A percentile compares a stretch with the other conserved stretches of the same genome.
Evolutionary conservation across 2,797 vertebrate genomes (phyloP).

Genomic region (Parauchenoglanis ngamensis): DNA sequence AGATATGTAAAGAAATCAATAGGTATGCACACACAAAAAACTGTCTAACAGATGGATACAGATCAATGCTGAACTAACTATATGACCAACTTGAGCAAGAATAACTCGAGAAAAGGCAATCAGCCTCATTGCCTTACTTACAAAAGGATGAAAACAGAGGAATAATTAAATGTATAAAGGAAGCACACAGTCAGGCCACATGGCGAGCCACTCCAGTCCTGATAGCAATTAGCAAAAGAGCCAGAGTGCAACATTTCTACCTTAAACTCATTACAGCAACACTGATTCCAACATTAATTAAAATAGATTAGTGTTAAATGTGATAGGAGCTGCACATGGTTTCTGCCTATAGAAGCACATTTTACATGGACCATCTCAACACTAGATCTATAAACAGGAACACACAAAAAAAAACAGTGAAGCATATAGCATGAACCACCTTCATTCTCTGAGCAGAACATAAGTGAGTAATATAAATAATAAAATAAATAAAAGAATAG

Average conservation of each 20-base stretch:
- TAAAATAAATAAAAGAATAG: neutral
- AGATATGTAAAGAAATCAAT: neutral
- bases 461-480: no score
- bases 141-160: conserved; percentile 38
- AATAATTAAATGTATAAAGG: conserved; percentile 61
- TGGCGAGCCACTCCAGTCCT: conserved; percentile 45
- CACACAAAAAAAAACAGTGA: neutral
- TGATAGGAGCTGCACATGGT: conserved; percentile 36
- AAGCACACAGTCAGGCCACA: conserved; percentile 51
- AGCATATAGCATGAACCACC: neutral
- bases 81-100: neutral
- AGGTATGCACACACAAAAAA: neutral
- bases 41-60: neutral
- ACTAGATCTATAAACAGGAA: conserved; percentile 32
- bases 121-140: conserved; percentile 61
- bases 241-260: conserved; percentile 54
- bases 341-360: conserved; percentile 26
- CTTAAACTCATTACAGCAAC: conserved; percentile 60
- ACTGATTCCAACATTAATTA: conserved; percentile 68
- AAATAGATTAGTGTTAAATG: conserved; percentile 68
- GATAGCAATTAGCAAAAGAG: conserved; percentile 57
- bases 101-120: conserved; percentile 36
- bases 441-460: neutral
- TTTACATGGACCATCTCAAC: conserved; percentile 14
- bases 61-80: conserved; percentile 12